Percentiles rank a stretch among this genome's conserved stretches.
Conservation (phyloP, 2,113 vertebrate genomes). For the Plotosus lineatus region DNA sequence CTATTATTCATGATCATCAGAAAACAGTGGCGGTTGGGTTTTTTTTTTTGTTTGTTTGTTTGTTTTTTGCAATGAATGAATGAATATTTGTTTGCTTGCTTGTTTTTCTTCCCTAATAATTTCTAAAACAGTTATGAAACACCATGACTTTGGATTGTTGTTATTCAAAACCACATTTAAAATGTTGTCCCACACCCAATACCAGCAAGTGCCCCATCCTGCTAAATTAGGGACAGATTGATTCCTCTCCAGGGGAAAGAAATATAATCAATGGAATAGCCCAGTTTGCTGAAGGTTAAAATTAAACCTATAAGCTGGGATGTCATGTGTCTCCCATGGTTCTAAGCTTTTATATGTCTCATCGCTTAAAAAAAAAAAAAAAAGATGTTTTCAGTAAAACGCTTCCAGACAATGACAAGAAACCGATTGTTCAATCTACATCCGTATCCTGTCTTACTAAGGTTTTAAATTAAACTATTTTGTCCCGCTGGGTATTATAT, state of each 20-base stretch:
- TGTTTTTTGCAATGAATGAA: too few relatives aligned
- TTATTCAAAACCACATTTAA: neutral
- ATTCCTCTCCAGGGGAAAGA: slow-evolving; percentile 8
- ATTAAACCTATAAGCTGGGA: neutral
- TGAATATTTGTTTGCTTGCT: too few relatives aligned
- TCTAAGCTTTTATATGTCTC: neutral
- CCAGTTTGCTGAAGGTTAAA: neutral
- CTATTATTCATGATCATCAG: neutral
- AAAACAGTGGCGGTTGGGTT: neutral
- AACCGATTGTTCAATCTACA: neutral
- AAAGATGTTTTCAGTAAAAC: neutral
- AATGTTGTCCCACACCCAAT: neutral
- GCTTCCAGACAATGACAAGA: slow-evolving; percentile 5
- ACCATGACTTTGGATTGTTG: too few relatives aligned
- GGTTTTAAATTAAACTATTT: slow-evolving; percentile 50
- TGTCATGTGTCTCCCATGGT: neutral
- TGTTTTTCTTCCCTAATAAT: too few relatives aligned
- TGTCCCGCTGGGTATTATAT: slow-evolving; percentile 52
- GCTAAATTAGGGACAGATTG: neutral
- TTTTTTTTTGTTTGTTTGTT: too few relatives aligned
- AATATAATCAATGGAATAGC: neutral
- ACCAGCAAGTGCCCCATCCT: neutral
- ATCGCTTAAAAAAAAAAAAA: neutral
- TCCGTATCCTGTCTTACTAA: slow-evolving; percentile 28
- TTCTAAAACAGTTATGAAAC: neutral